phyloP scores from a whole-genome alignment of 1,140 invertebrate genomes.

The Drosophila orena region DNA sequence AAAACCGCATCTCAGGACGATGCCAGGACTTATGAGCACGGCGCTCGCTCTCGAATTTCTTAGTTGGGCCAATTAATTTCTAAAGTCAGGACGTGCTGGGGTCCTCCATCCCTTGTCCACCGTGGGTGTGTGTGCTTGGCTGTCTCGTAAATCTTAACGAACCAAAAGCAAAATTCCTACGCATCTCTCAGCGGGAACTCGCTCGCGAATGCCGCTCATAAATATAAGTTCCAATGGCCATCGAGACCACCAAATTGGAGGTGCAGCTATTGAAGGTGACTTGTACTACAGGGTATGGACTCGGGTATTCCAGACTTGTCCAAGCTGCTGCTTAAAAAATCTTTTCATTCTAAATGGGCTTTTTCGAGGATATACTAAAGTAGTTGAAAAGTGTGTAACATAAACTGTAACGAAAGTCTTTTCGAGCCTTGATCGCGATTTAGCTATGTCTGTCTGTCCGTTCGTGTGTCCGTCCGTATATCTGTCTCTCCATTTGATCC shows the following conservation, averaged over 20 bases:
- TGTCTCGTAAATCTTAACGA: conserved; percentile 81
- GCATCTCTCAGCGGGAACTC: conserved; percentile 58
- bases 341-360: too few species aligned
- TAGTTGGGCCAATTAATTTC: conserved; percentile 84
- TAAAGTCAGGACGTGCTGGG: conserved; percentile 69
- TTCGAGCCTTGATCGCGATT: too few species aligned
- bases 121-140: conserved; percentile 24
- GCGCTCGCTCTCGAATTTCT: conserved; percentile 80
- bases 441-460: too few species aligned
- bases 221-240: conserved; percentile 69
- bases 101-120: conserved; percentile 6
- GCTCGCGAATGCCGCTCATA: conserved; percentile 73
- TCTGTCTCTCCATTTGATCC: too few species aligned
- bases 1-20: conserved; percentile 64
- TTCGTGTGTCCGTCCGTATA: too few species aligned
- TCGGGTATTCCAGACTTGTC: conserved; percentile 6
- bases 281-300: conserved; percentile 4
- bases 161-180: conserved; percentile 78
- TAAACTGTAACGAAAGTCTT: too few species aligned
- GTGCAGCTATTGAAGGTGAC: conserved; percentile 26
- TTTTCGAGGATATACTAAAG: too few species aligned
- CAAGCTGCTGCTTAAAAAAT: too few species aligned
- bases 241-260: conserved; percentile 18
- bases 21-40: conserved; percentile 77
- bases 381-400: too few species aligned